Base-by-base conservation (phyloP, 2,888 invertebrate genomes). In the Metacarcinus magister region DNA sequence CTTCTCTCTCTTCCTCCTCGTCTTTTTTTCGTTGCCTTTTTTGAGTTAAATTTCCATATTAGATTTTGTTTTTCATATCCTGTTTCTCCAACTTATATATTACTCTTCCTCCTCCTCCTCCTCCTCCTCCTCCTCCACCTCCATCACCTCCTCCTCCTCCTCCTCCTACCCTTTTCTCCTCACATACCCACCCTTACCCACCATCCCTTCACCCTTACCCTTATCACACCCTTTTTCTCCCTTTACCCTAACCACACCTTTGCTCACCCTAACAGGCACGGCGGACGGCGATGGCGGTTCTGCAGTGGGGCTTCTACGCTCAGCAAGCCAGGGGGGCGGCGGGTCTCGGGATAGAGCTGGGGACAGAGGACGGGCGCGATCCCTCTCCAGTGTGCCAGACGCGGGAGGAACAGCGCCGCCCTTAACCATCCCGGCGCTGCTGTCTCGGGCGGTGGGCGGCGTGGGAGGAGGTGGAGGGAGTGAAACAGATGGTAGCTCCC, bases 381-480 rank as follows among this genome's bases (percentile, higher is more conserved):
- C 99, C 67, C 97, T 99, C 97, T 99, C 99, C 95, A 99, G 99
- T 96, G 99, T 99, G 97, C 99, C 99, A 28, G 99, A 99, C 97
- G 98, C 98, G n/a, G 98, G 98, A 97, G 97, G 97, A 46, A 98
- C 98, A 23, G 96, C 95, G 54, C 95, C 96, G 32, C 93, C 96
- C 43, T 87, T 96, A 7, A 96, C 95, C 90, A 96, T 96, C 91
- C 96, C 96, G 39, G 95, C 96, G 32, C 96, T 96, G 32, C 94
- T 96, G 43, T 96, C 96, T 43, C 89, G 96, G 75, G 96, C 96
- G 67, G 96, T 92, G 46, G 96, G 95, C n/a, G 96, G 96, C 32
- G 94, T 60, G 32, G 94, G 96, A 39, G 96, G 94, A 23, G 96
- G 96, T 32, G 94, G 93, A 10, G 96, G 96, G 7, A 96, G 96